Evolutionary conservation across 2,797 vertebrate species (phyloP), one percentile per base, ranked within the genome.

Genomic region (Dendrocincla fuliginosa): DNA sequence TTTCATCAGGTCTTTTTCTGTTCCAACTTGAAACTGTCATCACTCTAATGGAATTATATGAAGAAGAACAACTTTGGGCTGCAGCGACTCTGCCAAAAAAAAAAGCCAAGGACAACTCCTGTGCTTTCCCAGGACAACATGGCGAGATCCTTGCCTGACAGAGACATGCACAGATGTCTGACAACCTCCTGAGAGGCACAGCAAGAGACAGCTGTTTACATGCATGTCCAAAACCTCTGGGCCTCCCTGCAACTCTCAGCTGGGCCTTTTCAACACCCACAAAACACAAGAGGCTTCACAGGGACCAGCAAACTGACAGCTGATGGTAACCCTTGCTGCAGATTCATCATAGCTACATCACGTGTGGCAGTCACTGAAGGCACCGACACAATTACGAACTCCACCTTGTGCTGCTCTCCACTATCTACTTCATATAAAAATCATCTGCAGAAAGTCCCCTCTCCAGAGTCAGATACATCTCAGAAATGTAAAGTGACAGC

Each of bases 21-120:
- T 89, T 95, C 91, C 81, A 86, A 70, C 89, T 95, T 79, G 93
- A 93, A 96, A 90, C 95, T 95, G 95, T 96, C 96, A 96, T 97
- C 94, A 53, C 87, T 90, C 79, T 94, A 96, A 97, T 94, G 94
- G 93, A 95, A 93, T 93, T 87, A 80, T 49, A 91, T 55, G 85
- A 96, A 92, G 86, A 93, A 92, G 89, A 93, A 83, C 91, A 91
- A 89, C 77, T 84, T 75, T 16, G 42, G 84, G 79, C 87, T 76
- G 75, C 64, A 49, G 85, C 13, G 47, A 50, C 67, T 73, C 73
- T 90, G 94, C 95, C 94, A 93, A 96, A 96, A 46, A 96, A 42
- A 49, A 49, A 95, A 82, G 47, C 87, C 95, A 97, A 96, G 95
- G 95, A 84, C 92, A 84, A 20, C 41, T 89, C 39, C 79, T 42